phyloP scores from a whole-genome alignment of 2,888 invertebrate species.

The Lottia scabra region DNA sequence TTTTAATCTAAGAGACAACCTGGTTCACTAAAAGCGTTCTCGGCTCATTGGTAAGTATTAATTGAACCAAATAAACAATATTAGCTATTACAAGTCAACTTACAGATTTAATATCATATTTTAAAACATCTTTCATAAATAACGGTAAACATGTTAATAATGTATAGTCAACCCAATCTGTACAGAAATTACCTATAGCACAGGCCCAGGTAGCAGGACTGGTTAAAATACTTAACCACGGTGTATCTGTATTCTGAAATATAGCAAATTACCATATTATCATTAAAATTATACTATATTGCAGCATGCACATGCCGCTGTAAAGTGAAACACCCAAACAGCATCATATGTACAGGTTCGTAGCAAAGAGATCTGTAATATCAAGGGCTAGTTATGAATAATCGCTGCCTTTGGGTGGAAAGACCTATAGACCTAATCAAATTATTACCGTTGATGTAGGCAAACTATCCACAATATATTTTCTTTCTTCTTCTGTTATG shows the following conservation, averaged over 20 bases:
- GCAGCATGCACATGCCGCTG: too few species aligned
- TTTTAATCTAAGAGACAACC: too few species aligned
- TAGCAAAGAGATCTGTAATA: too few species aligned
- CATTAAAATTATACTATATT: too few species aligned
- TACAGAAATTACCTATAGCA: background rate
- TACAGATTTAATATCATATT: background rate
- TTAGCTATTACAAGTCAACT: background rate
- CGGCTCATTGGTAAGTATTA: too few species aligned
- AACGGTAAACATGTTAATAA: background rate
- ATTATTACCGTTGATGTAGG: background rate
- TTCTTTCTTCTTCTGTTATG: background rate
- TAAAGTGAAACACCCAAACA: too few species aligned
- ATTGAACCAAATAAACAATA: too few species aligned
- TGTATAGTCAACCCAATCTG: background rate
- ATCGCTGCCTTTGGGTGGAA: too few species aligned
- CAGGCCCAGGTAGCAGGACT: background rate
- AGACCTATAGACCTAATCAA: too few species aligned
- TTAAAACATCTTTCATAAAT: constrained; percentile 3
- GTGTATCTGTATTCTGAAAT: background rate
- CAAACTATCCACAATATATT: background rate
- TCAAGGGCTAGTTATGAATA: too few species aligned
- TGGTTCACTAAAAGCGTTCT: too few species aligned
- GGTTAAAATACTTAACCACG: background rate
- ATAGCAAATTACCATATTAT: background rate
- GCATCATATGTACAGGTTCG: too few species aligned